These are phyloP conservation scores for Rhabdornis inornatus DNA, from an alignment of 2,113 vertebrate genomes.

Conservation along the genomic window DNA sequence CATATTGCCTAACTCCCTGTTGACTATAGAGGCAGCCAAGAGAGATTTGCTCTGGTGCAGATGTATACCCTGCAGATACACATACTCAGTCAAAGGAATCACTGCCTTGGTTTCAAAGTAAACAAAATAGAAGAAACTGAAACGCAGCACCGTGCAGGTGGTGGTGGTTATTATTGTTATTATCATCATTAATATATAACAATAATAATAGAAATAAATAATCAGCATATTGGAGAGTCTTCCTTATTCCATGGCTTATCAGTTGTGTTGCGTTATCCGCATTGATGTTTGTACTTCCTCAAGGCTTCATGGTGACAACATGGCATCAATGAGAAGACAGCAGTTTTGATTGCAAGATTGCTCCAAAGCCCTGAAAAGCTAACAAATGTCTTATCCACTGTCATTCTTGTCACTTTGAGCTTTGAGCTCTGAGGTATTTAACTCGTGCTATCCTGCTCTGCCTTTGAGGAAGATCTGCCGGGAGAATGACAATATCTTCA, in stretches of 20 bases:
- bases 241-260: neutral
- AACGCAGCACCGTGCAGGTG: neutral
- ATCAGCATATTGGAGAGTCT: neutral
- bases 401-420: conserved; percentile 1
- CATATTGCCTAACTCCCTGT: neutral
- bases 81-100: neutral
- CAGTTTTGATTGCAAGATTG: conserved; percentile 21
- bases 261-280: fast-evolving
- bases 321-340: neutral
- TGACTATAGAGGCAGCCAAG: neutral
- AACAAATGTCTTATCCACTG: conserved; percentile 1
- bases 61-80: neutral
- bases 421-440: neutral
- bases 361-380: conserved; percentile 29
- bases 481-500: neutral
- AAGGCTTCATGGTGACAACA: neutral
- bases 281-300: neutral
- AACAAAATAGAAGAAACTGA: neutral
- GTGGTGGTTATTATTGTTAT: neutral
- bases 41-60: neutral
- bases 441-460: neutral
- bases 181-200: neutral
- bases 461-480: neutral
- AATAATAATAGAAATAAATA: neutral
- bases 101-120: neutral